phyloP scores from a whole-genome alignment of 2,113 vertebrate species.

The Marmota flaviventris region DNA sequence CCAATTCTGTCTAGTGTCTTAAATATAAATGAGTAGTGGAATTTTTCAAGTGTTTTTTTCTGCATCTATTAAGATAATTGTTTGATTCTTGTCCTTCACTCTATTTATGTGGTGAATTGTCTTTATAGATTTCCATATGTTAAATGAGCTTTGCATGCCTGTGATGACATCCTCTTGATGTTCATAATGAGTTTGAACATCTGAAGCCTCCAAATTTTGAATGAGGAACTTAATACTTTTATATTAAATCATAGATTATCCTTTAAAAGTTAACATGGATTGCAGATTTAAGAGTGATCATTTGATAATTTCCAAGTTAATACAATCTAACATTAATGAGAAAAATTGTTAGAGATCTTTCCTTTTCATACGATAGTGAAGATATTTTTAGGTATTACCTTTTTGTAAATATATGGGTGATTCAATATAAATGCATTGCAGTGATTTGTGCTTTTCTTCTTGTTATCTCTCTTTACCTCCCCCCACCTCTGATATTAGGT shows the following conservation, averaged over 20 bases:
- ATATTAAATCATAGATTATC: slow-evolving; percentile 45
- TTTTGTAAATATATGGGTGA: not conserved
- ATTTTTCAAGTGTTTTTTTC: too few relatives aligned
- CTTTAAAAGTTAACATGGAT: slow-evolving; percentile 65
- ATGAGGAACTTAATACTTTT: slow-evolving; percentile 55
- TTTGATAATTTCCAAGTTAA: slow-evolving; percentile 72
- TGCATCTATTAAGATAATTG: too few relatives aligned
- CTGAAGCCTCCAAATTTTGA: not conserved
- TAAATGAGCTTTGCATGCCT: too few relatives aligned
- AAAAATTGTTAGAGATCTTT: slow-evolving; percentile 58
- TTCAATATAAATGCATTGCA: not conserved
- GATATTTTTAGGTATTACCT: not conserved
- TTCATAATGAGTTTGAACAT: not conserved
- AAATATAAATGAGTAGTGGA: too few relatives aligned
- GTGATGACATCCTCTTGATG: too few relatives aligned
- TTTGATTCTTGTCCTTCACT: too few relatives aligned
- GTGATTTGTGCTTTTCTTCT: not conserved
- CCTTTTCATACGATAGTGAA: slow-evolving; percentile 33
- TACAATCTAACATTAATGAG: slow-evolving; percentile 67
- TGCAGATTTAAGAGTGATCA: slow-evolving; percentile 69
- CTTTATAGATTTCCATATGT: too few relatives aligned
- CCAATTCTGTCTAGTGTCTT: too few relatives aligned
- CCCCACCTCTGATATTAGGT: not conserved
- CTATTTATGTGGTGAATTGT: too few relatives aligned
- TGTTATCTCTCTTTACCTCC: too few relatives aligned